Evolutionary conservation across 2,113 vertebrate genomes (phyloP).

Genomic region (Oceanodroma tethys): DNA sequence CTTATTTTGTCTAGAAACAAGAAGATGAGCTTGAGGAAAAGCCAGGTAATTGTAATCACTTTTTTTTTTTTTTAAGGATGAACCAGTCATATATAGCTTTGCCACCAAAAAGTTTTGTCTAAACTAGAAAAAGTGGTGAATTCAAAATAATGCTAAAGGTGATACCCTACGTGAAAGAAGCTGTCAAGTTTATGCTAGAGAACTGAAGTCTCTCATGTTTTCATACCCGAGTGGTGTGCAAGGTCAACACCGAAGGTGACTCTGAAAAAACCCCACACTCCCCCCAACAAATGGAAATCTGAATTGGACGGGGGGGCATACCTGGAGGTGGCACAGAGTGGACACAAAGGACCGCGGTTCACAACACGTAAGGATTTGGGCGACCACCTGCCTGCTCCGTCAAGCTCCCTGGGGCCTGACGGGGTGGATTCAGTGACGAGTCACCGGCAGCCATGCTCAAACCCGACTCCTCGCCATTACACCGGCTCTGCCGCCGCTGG

Average conservation of each 20-base stretch:
- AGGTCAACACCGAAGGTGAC: too few relatives aligned
- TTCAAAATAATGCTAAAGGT: background rate
- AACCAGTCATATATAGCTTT: background rate
- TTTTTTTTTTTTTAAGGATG: background rate
- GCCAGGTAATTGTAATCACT: background rate
- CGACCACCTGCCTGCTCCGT: background rate
- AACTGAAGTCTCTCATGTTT: background rate
- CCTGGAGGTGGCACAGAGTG: too few relatives aligned
- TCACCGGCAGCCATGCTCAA: background rate
- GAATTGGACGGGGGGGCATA: background rate
- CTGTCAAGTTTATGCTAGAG: background rate
- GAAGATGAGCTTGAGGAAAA: background rate
- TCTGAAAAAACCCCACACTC: background rate
- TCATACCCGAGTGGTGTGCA: background rate
- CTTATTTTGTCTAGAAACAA: background rate
- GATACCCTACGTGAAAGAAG: background rate
- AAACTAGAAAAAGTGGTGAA: background rate
- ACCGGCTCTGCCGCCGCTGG: too few relatives aligned
- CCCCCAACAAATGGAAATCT: background rate
- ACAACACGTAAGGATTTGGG: background rate
- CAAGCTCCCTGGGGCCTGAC: background rate
- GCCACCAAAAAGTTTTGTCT: background rate
- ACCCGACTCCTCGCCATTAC: background rate
- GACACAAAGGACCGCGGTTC: background rate
- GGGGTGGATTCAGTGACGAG: background rate